Evolutionary conservation across 2,797 vertebrate species (phyloP).

Genomic region (Meda fulgida): DNA sequence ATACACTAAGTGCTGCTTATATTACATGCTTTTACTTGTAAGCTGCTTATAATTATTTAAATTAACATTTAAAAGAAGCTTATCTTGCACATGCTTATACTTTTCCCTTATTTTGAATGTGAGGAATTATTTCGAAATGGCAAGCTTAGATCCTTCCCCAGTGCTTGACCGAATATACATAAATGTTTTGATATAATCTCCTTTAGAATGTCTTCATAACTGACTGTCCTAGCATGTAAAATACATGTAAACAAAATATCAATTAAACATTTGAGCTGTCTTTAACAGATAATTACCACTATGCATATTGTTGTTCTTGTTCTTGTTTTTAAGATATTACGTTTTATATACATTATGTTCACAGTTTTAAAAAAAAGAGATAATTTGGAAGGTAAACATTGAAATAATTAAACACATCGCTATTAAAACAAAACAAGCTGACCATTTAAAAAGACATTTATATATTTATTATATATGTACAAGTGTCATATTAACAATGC

Average conservation of each 20-base stretch:
- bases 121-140: constrained; percentile 17
- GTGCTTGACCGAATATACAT: background rate
- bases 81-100: constrained; percentile 31
- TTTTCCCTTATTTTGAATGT: background rate
- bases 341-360: background rate
- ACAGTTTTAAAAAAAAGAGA: background rate
- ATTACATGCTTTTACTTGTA: background rate
- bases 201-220: background rate
- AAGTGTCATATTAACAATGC: background rate
- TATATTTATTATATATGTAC: background rate
- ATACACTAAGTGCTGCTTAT: background rate
- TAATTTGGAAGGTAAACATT: background rate
- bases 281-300: background rate
- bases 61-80: constrained; percentile 37
- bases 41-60: constrained; percentile 1
- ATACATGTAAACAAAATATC: background rate
- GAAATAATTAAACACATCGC: background rate
- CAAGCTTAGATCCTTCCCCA: constrained; percentile 11
- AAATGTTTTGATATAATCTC: background rate
- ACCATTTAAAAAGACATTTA: background rate
- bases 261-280: background rate
- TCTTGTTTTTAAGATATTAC: background rate
- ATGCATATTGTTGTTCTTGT: background rate
- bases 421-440: background rate
- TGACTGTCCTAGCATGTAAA: background rate